Conservation (phyloP, 2,797 vertebrate species). For the Lacerta viridis region DNA sequence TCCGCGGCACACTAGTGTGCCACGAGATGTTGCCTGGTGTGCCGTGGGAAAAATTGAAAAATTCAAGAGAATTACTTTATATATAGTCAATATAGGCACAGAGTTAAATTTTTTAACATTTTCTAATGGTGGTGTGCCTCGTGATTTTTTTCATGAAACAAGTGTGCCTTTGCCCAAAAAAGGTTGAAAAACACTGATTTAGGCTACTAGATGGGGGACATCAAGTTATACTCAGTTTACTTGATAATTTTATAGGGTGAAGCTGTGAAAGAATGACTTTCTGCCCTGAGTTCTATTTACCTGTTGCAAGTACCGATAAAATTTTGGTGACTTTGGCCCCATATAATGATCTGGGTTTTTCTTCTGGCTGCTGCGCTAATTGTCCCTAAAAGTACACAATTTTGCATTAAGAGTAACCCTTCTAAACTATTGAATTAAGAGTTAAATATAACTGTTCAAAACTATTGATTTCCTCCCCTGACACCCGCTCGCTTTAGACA, state of each 20-base stretch:
- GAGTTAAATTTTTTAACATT: too few species aligned
- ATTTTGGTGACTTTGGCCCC: not conserved
- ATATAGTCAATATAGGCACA: too few species aligned
- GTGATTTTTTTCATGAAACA: too few species aligned
- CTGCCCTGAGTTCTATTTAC: not conserved
- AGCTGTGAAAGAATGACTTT: not conserved
- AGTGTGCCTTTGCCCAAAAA: too few species aligned
- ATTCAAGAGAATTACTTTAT: too few species aligned
- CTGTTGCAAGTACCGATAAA: not conserved
- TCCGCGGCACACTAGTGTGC: too few species aligned
- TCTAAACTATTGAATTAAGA: constrained; percentile 9
- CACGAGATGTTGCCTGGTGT: too few species aligned
- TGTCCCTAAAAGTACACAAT: not conserved
- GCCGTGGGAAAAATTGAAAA: too few species aligned
- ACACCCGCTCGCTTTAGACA: not conserved
- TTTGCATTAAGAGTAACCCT: constrained; percentile 7
- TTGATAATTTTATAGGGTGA: not conserved
- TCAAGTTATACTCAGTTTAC: not conserved
- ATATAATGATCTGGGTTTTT: not conserved
- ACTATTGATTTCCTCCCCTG: constrained; percentile 1
- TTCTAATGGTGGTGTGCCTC: too few species aligned
- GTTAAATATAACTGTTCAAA: constrained; percentile 14
- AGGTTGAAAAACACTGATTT: too few species aligned
- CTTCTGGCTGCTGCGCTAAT: not conserved
- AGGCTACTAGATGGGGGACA: not conserved